phyloP scores from a whole-genome alignment of 2,797 vertebrate species.

The Sitta carolinensis region DNA sequence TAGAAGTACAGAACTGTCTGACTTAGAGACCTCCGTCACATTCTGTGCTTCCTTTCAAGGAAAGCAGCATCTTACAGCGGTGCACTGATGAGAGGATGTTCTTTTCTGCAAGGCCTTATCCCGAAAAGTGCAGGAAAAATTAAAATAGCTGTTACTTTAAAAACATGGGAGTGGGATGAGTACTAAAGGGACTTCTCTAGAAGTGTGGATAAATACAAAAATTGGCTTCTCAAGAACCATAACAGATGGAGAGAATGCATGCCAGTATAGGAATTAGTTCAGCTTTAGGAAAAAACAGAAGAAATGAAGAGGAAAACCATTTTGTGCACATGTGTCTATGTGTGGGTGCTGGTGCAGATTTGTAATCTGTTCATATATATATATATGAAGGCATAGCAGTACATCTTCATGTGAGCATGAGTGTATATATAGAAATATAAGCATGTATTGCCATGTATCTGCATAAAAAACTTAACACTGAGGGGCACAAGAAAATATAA shows the following conservation, averaged over 20 bases:
- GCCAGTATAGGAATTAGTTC: neutral
- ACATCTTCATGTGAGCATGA: neutral
- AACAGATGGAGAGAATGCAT: neutral
- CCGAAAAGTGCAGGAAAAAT: slow-evolving; percentile 28
- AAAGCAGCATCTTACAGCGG: neutral
- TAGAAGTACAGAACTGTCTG: neutral
- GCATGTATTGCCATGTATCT: neutral
- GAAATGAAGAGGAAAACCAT: neutral
- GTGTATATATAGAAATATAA: neutral
- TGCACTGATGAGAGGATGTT: slow-evolving; percentile 25
- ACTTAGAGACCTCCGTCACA: neutral
- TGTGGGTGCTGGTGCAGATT: neutral
- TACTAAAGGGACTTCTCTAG: neutral
- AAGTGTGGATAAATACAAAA: neutral
- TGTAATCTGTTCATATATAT: neutral
- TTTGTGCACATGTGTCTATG: neutral
- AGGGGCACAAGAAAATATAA: neutral
- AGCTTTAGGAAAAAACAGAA: neutral
- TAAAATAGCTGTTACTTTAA: slow-evolving; percentile 12
- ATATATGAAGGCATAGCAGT: neutral
- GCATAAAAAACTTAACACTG: neutral
- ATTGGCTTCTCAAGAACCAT: neutral
- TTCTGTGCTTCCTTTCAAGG: neutral
- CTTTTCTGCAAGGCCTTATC: neutral
- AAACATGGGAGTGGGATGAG: neutral